Conservation (phyloP, 2,888 invertebrate species). For the Phania funesta region DNA sequence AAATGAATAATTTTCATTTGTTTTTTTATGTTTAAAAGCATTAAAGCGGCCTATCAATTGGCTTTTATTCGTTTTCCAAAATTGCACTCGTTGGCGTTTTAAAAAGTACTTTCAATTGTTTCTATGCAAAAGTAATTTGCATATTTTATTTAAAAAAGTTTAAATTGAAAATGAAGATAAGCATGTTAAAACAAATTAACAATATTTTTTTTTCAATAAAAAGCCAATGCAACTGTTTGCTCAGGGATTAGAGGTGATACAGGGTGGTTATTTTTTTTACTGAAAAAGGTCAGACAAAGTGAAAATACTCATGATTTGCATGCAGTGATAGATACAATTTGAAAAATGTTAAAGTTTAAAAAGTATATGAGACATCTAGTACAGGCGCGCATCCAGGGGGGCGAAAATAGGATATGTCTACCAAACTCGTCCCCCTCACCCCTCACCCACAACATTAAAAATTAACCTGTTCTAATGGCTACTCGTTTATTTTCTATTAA, state of each 20-base stretch:
- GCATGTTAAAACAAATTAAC: constrained; percentile 59
- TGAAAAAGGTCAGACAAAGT: constrained; percentile 28
- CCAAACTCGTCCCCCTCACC: no score
- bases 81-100: constrained; percentile 6
- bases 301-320: constrained; percentile 28
- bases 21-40: constrained; percentile 3
- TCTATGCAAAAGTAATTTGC: constrained; percentile 60
- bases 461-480: no score
- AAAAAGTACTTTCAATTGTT: constrained; percentile 59
- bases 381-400: no score
- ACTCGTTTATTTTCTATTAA: no score
- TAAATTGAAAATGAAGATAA: constrained; percentile 54
- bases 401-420: no score
- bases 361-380: no score
- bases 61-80: not conserved
- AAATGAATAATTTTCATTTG: constrained; percentile 55
- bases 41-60: constrained; percentile 55
- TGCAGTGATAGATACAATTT: not conserved
- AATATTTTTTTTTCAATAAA: constrained; percentile 34
- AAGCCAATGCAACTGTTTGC: not conserved
- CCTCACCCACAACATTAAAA: no score
- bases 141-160: constrained; percentile 55
- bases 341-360: constrained; percentile 32
- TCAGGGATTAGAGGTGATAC: not conserved
- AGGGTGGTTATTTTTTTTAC: constrained; percentile 20